These are phyloP conservation scores for Tortricodes alternella DNA, from an alignment of 2,888 invertebrate species.

Conservation along the genomic window DNA sequence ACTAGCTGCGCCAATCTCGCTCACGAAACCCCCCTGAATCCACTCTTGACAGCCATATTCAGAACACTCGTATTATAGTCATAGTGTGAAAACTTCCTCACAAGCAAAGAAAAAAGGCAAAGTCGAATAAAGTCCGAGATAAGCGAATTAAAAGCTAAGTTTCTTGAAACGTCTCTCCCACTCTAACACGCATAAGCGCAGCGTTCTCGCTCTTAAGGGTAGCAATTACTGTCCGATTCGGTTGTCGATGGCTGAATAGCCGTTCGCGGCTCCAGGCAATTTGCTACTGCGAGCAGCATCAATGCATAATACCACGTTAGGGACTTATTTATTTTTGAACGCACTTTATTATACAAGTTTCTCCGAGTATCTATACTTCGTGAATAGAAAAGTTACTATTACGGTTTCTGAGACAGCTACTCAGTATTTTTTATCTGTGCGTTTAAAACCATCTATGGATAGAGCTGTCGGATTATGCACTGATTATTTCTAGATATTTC, in stretches of 20 bases:
- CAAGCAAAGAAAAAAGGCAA: not conserved
- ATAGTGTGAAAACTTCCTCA: not conserved
- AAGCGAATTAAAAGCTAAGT: not conserved
- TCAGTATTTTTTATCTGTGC: no score
- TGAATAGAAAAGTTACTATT: no score
- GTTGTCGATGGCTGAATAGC: conserved; percentile 4
- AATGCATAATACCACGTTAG: conserved; percentile 11
- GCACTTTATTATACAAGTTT: conserved; percentile 1
- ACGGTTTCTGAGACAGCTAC: no score
- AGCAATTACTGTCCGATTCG: conserved; percentile 15
- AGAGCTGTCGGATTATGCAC: no score
- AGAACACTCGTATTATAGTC: no score
- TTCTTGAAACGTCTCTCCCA: not conserved
- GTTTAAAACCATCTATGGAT: no score
- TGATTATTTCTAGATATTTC: no score
- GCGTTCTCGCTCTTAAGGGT: conserved; percentile 4
- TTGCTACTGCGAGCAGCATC: conserved; percentile 18
- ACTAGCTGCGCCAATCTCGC: no score
- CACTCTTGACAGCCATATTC: no score
- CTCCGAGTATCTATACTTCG: no score
- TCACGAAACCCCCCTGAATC: no score
- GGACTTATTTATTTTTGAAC: conserved; percentile 7
- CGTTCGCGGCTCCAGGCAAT: conserved; percentile 10
- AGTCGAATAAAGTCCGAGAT: not conserved
- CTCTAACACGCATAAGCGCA: not conserved